phyloP scores from a whole-genome alignment of 2,797 vertebrate genomes.

The Labroides dimidiatus region DNA sequence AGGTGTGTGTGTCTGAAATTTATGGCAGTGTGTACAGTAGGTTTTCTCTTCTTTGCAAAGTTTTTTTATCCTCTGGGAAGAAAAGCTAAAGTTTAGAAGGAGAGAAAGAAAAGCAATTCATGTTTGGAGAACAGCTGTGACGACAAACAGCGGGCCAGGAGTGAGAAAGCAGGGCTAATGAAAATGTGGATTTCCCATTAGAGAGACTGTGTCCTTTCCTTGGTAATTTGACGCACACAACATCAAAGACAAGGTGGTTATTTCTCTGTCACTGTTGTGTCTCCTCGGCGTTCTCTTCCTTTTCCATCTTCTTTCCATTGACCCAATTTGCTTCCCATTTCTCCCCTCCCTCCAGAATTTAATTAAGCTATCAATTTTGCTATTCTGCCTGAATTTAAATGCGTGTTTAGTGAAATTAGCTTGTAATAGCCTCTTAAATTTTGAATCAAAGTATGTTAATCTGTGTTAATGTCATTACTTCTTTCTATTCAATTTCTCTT shows the following conservation, averaged over 20 bases:
- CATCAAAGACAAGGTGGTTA: background rate
- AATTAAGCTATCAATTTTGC: constrained; percentile 66
- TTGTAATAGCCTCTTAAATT: constrained; percentile 63
- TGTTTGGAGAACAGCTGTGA: background rate
- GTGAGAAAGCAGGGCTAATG: background rate
- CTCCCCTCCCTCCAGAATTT: constrained; percentile 36
- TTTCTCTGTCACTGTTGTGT: background rate
- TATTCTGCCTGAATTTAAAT: constrained; percentile 57
- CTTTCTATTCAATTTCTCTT: constrained; percentile 13
- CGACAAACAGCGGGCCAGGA: background rate
- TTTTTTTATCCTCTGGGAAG: background rate
- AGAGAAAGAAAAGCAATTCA: background rate
- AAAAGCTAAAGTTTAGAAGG: background rate
- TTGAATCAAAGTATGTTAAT: constrained; percentile 61
- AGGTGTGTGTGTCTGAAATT: constrained; percentile 9
- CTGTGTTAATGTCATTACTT: constrained; percentile 50
- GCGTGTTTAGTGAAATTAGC: constrained; percentile 64
- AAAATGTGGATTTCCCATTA: no score
- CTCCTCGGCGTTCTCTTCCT: constrained; percentile 4
- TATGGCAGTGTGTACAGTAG: background rate
- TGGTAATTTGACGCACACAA: background rate
- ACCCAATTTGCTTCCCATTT: constrained; percentile 29
- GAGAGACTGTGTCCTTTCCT: background rate
- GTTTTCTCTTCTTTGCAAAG: background rate
- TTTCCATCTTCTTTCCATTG: constrained; percentile 25